phyloP scores from a whole-genome alignment of 2,113 vertebrate species.

The Meriones unguiculatus region DNA sequence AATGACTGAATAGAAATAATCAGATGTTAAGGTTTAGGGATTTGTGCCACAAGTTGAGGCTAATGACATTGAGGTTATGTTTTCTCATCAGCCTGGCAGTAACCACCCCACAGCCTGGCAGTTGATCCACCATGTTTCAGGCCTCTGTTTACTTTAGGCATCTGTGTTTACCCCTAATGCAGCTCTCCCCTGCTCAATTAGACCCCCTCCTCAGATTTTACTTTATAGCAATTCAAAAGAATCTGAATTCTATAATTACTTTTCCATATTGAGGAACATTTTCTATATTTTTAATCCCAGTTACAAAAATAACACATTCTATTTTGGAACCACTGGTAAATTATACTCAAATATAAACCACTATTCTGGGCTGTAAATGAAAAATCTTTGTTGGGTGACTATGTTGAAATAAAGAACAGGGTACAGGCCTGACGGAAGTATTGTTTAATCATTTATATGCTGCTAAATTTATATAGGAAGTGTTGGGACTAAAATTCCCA shows the following conservation, averaged over 20 bases:
- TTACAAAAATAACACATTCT: slow-evolving; percentile 76
- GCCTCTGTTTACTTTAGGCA: slow-evolving; percentile 57
- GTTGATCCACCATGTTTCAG: not conserved
- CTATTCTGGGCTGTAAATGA: slow-evolving; percentile 69
- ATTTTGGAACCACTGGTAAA: slow-evolving; percentile 75
- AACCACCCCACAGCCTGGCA: not conserved
- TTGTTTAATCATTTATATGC: slow-evolving; percentile 57
- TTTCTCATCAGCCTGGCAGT: not conserved
- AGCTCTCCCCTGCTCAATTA: slow-evolving; percentile 34
- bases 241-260: slow-evolving; percentile 74
- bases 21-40: not conserved
- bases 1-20: not conserved
- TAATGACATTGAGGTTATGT: not conserved
- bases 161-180: slow-evolving; percentile 42
- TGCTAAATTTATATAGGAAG: slow-evolving; percentile 65
- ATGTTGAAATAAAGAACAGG: slow-evolving; percentile 39
- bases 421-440: slow-evolving; percentile 45
- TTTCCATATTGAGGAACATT: slow-evolving; percentile 70
- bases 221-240: slow-evolving; percentile 62
- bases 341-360: slow-evolving; percentile 58
- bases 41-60: not conserved
- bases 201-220: slow-evolving; percentile 62
- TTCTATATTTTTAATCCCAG: slow-evolving; percentile 77
- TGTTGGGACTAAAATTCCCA: slow-evolving; percentile 53
- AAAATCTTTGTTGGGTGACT: slow-evolving; percentile 63